Evolutionary conservation across 2,888 invertebrate species (phyloP).

Genomic region (Dastarcus helophoroides): DNA sequence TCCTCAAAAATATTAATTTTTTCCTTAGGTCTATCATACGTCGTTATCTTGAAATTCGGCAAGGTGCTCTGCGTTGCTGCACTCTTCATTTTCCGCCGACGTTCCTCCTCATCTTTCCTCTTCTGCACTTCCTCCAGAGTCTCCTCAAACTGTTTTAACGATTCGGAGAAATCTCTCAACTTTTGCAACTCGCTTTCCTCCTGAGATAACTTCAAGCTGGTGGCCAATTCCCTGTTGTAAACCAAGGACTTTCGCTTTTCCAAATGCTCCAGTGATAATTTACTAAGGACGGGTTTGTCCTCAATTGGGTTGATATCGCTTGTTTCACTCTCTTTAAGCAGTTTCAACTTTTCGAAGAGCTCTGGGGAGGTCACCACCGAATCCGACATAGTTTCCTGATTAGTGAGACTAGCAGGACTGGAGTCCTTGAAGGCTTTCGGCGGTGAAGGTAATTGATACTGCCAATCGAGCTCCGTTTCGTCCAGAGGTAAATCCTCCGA

Average conservation of each 20-base stretch:
- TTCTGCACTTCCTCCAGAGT: slow-evolving; percentile 17
- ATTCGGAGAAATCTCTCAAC: slow-evolving; percentile 17
- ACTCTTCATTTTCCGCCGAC: not conserved
- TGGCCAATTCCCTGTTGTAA: slow-evolving; percentile 35
- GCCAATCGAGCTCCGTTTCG: slow-evolving; percentile 37
- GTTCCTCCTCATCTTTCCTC: slow-evolving; percentile 2
- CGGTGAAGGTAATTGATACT: slow-evolving; percentile 48
- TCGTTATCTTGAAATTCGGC: slow-evolving; percentile 37
- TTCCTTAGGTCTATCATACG: slow-evolving; percentile 34
- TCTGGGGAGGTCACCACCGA: slow-evolving; percentile 35
- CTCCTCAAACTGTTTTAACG: slow-evolving; percentile 19
- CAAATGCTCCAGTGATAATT: slow-evolving; percentile 32
- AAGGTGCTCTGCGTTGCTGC: slow-evolving; percentile 17
- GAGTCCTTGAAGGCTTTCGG: slow-evolving; percentile 45
- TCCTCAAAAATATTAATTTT: slow-evolving; percentile 38
- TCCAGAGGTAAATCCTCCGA: not conserved
- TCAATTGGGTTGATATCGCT: no score
- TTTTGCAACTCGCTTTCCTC: slow-evolving; percentile 9
- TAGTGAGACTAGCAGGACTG: slow-evolving; percentile 25
- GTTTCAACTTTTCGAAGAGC: slow-evolving; percentile 32
- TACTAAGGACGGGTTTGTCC: slow-evolving; percentile 27
- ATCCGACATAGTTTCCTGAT: slow-evolving; percentile 20
- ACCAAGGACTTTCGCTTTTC: slow-evolving; percentile 35
- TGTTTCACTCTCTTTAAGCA: slow-evolving; percentile 29
- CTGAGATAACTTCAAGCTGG: slow-evolving; percentile 33